Conservation (phyloP, 2,797 vertebrate genomes). For the Leptoclinus maculatus region DNA sequence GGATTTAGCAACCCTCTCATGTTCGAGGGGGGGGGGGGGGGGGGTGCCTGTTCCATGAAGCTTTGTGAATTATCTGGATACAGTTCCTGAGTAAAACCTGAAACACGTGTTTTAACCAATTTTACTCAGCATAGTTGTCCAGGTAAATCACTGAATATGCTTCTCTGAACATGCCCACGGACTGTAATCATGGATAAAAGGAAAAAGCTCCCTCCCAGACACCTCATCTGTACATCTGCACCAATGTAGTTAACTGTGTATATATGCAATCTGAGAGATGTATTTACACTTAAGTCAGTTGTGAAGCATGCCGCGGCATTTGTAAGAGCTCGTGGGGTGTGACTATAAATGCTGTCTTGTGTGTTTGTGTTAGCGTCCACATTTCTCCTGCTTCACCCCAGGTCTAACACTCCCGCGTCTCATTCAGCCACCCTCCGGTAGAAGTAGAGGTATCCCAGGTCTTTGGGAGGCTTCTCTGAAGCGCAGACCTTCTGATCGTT, state of each 20-base stretch:
- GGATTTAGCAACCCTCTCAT: slow-evolving; percentile 16
- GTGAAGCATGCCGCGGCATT: slow-evolving; percentile 67
- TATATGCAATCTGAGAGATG: slow-evolving; percentile 57
- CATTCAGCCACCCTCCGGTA: slow-evolving; percentile 94
- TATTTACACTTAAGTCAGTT: slow-evolving; percentile 71
- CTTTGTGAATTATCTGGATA: slow-evolving; percentile 28
- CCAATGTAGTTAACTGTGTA: slow-evolving; percentile 56
- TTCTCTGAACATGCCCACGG: slow-evolving; percentile 14
- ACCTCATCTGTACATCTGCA: slow-evolving; percentile 67
- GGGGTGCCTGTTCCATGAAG: slow-evolving; percentile 28
- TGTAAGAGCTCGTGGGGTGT: slow-evolving; percentile 72
- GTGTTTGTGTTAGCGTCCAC: slow-evolving; percentile 55
- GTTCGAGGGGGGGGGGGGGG: slow-evolving; percentile 2
- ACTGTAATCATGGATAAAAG: slow-evolving; percentile 39
- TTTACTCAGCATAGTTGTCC: slow-evolving; percentile 17
- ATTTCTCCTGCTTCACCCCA: slow-evolving; percentile 19
- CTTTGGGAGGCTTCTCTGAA: slow-evolving; percentile 98
- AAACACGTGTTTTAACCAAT: slow-evolving; percentile 5
- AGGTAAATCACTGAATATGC: slow-evolving; percentile 26
- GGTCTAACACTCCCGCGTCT: slow-evolving; percentile 54
- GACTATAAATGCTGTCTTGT: slow-evolving; percentile 44
- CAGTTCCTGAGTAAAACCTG: slow-evolving; percentile 24
- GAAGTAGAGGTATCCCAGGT: slow-evolving; percentile 99
- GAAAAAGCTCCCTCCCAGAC: slow-evolving; percentile 8
- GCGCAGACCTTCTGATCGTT: slow-evolving; percentile 99